Base-by-base conservation (phyloP, 2,113 vertebrate genomes). In the Mirounga angustirostris region DNA sequence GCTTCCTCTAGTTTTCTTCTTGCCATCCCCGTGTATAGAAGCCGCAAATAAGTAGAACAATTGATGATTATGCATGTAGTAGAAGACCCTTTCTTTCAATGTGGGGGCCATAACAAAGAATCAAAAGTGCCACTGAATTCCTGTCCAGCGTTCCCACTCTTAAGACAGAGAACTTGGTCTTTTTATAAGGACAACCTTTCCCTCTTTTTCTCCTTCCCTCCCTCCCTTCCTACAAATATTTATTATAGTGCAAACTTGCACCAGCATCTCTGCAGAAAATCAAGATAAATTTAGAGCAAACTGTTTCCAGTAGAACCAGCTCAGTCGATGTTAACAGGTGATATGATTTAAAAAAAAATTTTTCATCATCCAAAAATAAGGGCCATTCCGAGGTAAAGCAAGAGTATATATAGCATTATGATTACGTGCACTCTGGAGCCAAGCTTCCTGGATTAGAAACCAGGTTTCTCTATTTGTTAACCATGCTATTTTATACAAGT, bases 211-310 rank as follows among this genome's bases (percentile, higher is more conserved):
- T 67, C 56, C 46, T 85, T 92, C 76, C 61, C 85, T 71, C 87
- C 86, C 59, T 63, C 87, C 78, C 40, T 78, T 83, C 61, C 61
- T 80, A n/a, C 40, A 92, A 88, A 92, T 94, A 63, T 95, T 95
- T 58, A 81, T 56, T 21, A 14, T 14, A 14, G n/a, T 54, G 18
- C 43, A 50, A 96, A 81, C 50, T 52, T 69, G 24, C 63, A 9
- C 0, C 11, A 0, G 50, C 30, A 46, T 78, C 90, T 83, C 69
- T n/a, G 40, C 88, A 65, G 80, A 94, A 94, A 97, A 94, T 80
- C 59, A 69, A 94, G 94, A 80, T 74, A 87, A 92, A 82, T 54
- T 50, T 21, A 59, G 56, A 69, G 58, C 84, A 65, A 58, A 84
- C 30, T 36, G 16, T 79, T 97, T 97, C 61, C 46, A 19, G 40